These are phyloP conservation scores for Saturnia pavonia DNA, from an alignment of 2,888 invertebrate genomes.

Conservation along the genomic window DNA sequence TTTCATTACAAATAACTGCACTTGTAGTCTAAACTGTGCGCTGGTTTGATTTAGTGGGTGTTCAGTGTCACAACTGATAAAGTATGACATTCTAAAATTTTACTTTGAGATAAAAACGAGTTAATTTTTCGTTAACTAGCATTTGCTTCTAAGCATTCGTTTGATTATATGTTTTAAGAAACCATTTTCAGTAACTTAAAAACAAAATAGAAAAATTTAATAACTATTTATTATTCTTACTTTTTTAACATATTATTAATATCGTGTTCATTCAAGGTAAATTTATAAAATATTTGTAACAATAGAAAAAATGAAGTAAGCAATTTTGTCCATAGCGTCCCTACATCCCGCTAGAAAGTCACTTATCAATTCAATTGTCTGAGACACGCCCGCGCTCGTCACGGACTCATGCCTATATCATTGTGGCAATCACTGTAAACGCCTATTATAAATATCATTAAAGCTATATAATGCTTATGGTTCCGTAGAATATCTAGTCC, in stretches of 20 bases:
- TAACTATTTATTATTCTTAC: neutral
- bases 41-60: neutral
- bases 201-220: too few species aligned
- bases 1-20: neutral
- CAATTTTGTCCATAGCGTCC: conserved; percentile 27
- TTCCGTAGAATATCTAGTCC: neutral
- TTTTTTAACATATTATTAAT: neutral
- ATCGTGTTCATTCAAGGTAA: neutral
- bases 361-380: conserved; percentile 77
- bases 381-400: conserved; percentile 60
- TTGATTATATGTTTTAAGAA: too few species aligned
- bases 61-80: neutral
- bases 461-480: conserved; percentile 11
- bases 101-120: neutral
- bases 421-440: conserved; percentile 54
- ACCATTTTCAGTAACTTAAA: too few species aligned
- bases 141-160: too few species aligned
- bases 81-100: neutral
- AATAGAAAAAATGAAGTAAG: conserved; percentile 10
- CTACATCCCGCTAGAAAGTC: conserved; percentile 63
- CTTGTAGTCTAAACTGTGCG: neutral
- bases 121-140: too few species aligned
- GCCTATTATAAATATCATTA: conserved; percentile 40
- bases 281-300: conserved; percentile 7
- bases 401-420: conserved; percentile 55